Evolutionary conservation across 2,888 invertebrate genomes (phyloP).

Genomic region (Elmis aenea): DNA sequence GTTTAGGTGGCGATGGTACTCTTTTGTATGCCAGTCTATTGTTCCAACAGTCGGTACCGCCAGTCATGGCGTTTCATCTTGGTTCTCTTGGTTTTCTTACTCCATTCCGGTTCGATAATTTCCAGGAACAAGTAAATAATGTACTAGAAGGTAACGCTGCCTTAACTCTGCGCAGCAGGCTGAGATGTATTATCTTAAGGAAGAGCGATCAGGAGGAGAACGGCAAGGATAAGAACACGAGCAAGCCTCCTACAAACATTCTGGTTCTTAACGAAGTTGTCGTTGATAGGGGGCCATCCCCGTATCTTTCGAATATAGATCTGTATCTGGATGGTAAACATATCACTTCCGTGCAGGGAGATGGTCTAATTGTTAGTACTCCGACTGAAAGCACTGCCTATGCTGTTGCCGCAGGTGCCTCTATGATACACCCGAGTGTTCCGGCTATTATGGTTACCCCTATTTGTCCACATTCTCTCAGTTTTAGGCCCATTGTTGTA

Average conservation of each 20-base stretch:
- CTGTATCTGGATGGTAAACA: conserved; percentile 91
- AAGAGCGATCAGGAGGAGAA: conserved; percentile 47
- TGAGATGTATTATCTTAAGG: conserved; percentile 83
- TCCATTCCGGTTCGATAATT: conserved; percentile 92
- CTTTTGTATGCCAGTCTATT: conserved; percentile 89
- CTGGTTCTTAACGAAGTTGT: conserved; percentile 94
- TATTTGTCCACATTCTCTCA: conserved; percentile 95
- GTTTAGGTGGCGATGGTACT: conserved; percentile 96
- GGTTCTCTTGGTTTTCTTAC: conserved; percentile 95
- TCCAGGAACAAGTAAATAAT: conserved; percentile 87
- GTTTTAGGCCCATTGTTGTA: conserved; percentile 94
- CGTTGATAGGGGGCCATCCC: conserved; percentile 94
- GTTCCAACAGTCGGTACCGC: conserved; percentile 95
- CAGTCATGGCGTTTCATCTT: conserved; percentile 96
- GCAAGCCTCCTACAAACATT: conserved; percentile 61
- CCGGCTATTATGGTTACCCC: conserved; percentile 97
- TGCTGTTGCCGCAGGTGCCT: conserved; percentile 94
- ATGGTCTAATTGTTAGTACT: conserved; percentile 89
- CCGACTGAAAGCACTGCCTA: conserved; percentile 95
- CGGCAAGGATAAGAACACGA: conserved; percentile 35
- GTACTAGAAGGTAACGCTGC: conserved; percentile 94
- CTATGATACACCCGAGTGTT: conserved; percentile 97
- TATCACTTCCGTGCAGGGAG: conserved; percentile 73
- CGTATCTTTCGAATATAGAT: conserved; percentile 93
- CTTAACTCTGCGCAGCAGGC: conserved; percentile 79